Conservation (phyloP, 2,888 invertebrate species). For the Thera britannica region DNA sequence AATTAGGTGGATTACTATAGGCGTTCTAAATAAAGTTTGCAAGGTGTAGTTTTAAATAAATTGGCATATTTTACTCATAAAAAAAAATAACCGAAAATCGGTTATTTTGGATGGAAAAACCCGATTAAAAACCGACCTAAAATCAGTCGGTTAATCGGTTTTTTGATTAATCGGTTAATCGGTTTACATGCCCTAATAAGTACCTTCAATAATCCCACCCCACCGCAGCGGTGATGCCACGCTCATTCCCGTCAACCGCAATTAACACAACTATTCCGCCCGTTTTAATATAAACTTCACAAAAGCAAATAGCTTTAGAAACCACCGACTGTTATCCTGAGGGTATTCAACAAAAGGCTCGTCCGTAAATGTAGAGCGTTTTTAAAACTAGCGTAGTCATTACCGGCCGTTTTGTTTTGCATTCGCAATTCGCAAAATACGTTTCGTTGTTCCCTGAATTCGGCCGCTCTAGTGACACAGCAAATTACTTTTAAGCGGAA, state of each 20-base stretch:
- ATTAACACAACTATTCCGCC: constrained; percentile 42
- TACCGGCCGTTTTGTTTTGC: constrained; percentile 69
- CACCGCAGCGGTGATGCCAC: constrained; percentile 33
- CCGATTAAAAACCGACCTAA: too few species aligned
- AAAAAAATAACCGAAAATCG: too few species aligned
- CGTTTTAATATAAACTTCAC: constrained; percentile 43
- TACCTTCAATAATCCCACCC: constrained; percentile 32
- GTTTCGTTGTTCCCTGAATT: constrained; percentile 54
- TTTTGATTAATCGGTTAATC: too few species aligned
- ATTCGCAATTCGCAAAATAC: constrained; percentile 73
- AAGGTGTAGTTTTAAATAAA: too few species aligned
- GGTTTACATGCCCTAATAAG: too few species aligned
- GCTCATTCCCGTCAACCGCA: constrained; percentile 39
- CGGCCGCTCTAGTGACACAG: constrained; percentile 66
- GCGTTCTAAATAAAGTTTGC: too few species aligned
- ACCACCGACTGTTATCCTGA: constrained; percentile 41
- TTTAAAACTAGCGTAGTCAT: constrained; percentile 69
- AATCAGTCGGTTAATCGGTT: too few species aligned
- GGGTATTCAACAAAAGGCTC: constrained; percentile 46
- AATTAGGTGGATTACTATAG: too few species aligned
- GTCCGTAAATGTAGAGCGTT: constrained; percentile 46
- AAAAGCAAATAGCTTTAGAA: constrained; percentile 46
- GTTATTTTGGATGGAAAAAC: too few species aligned
- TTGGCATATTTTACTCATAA: too few species aligned
- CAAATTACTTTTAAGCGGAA: constrained; percentile 74